Conservation (phyloP, 2,888 invertebrate genomes). For the Pyrochroa serraticornis region DNA sequence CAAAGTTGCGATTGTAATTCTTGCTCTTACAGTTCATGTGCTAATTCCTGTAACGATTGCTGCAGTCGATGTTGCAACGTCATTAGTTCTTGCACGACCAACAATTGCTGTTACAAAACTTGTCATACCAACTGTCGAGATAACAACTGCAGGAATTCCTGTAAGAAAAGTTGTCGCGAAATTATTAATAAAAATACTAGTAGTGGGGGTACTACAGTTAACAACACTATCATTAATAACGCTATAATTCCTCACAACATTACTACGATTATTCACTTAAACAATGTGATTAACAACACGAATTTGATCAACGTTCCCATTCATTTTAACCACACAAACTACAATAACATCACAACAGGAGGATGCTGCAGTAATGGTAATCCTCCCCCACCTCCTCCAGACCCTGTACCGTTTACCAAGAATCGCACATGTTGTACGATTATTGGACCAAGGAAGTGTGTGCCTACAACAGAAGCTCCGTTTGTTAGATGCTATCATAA, state of each 20-base stretch:
- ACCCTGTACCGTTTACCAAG: not conserved
- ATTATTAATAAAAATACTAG: not conserved
- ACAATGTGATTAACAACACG: conserved; percentile 56
- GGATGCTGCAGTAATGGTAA: not conserved
- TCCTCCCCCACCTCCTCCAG: not conserved
- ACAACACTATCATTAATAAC: conserved; percentile 23
- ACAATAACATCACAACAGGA: conserved; percentile 51
- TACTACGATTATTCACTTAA: conserved; percentile 56
- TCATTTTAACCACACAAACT: conserved; percentile 53
- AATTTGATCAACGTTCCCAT: conserved; percentile 56
- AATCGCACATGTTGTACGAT: conserved; percentile 51
- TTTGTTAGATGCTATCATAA: conserved; percentile 52
- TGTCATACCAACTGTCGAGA: conserved; percentile 53
- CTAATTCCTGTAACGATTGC: conserved; percentile 37
- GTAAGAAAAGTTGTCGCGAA: conserved; percentile 46
- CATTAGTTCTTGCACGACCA: conserved; percentile 44
- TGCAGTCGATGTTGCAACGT: conserved; percentile 44
- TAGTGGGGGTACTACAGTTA: not conserved
- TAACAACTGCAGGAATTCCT: conserved; percentile 47
- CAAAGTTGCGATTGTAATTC: conserved; percentile 18
- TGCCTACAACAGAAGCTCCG: conserved; percentile 41
- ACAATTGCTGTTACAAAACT: conserved; percentile 54
- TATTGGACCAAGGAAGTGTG: conserved; percentile 54
- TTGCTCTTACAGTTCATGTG: conserved; percentile 28
- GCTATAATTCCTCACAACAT: conserved; percentile 47